A percentile compares a stretch with the other conserved stretches of the same genome.
Conservation (phyloP, 2,113 vertebrate species). For the Ploceus nigricollis region DNA sequence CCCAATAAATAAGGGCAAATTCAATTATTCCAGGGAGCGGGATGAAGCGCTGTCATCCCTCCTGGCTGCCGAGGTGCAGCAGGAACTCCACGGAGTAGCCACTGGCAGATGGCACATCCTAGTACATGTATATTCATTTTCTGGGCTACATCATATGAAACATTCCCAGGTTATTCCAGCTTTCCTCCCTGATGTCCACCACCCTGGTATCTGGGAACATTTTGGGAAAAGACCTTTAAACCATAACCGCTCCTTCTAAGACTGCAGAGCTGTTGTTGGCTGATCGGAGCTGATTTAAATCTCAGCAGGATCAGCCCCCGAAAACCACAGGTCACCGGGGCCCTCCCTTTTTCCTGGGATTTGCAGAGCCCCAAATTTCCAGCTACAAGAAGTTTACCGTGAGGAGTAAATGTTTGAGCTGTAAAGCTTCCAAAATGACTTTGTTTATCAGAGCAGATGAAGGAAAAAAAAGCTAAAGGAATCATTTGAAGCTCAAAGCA, state of each 20-base stretch:
- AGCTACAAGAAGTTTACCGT: constrained; percentile 59
- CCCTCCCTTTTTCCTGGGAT: not conserved
- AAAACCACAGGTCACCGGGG: constrained; percentile 50
- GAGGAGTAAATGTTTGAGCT: constrained; percentile 75
- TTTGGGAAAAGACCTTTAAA: constrained; percentile 31
- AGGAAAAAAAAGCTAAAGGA: constrained; percentile 48
- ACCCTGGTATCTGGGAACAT: not conserved
- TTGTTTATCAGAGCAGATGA: constrained; percentile 70
- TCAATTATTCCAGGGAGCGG: not conserved
- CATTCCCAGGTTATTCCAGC: not conserved
- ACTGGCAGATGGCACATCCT: not conserved
- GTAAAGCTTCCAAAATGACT: constrained; percentile 70
- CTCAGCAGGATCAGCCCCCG: constrained; percentile 31
- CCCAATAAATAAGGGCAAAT: not conserved
- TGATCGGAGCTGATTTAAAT: constrained; percentile 39
- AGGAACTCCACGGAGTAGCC: not conserved
- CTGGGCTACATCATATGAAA: not conserved
- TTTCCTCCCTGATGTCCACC: not conserved
- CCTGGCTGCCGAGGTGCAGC: not conserved
- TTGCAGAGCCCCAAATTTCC: constrained; percentile 32
- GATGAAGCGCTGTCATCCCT: not conserved
- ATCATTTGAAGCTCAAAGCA: constrained; percentile 68
- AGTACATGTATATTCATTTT: not conserved
- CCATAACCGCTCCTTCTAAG: constrained; percentile 15
- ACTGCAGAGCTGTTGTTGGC: constrained; percentile 43